Conservation (phyloP, 2,113 vertebrate genomes). For the Garra rufa region DNA sequence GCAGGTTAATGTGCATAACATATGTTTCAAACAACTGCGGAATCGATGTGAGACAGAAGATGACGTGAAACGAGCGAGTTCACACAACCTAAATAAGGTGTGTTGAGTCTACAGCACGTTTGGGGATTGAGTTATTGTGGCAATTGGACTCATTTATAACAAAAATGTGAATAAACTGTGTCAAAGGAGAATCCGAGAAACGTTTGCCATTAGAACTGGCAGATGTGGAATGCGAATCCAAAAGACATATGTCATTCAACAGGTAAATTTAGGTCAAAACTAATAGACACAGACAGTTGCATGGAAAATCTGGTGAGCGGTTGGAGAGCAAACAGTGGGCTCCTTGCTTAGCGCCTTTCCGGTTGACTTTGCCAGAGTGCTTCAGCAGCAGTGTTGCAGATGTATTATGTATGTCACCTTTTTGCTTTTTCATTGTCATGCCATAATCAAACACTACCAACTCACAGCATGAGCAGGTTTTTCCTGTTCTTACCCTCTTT, state of each 20-base stretch:
- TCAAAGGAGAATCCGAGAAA: conserved; percentile 43
- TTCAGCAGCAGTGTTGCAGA: conserved; percentile 10
- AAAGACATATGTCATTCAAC: conserved; percentile 13
- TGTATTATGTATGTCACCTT: conserved; percentile 27
- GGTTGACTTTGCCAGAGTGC: not conserved
- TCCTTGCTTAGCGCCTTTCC: not conserved
- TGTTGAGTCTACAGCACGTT: conserved; percentile 45
- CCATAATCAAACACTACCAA: not conserved
- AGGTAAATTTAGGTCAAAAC: conserved; percentile 38
- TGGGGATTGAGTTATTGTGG: conserved; percentile 14
- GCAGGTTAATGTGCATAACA: conserved; percentile 46
- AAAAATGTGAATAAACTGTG: conserved; percentile 46
- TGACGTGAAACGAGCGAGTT: conserved; percentile 9
- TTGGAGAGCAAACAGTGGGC: not conserved
- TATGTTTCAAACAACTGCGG: conserved; percentile 42
- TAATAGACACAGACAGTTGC: conserved; percentile 21
- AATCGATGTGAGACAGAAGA: conserved; percentile 11
- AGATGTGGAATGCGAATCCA: conserved; percentile 13
- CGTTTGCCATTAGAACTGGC: not conserved
- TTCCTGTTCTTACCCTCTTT: conserved; percentile 83
- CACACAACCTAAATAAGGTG: conserved; percentile 10
- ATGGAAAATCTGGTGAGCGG: conserved; percentile 4
- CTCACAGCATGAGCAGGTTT: not conserved
- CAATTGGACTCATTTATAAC: conserved; percentile 40
- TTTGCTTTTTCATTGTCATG: conserved; percentile 4